Base-by-base conservation (phyloP, 2,888 invertebrate species). In the Tinea trinotella region DNA sequence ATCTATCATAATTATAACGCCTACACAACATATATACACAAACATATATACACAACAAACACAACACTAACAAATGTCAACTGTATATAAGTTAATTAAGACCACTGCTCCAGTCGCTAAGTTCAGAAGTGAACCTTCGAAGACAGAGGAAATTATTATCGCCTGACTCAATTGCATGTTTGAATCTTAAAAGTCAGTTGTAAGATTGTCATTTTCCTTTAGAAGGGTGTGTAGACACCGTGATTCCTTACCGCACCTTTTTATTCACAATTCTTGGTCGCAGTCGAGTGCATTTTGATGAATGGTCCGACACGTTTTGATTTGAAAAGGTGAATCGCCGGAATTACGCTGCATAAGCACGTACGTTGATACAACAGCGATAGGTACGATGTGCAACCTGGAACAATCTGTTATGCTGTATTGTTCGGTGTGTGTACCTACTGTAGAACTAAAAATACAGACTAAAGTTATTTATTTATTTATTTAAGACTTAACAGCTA, bases 211-310 rank as follows among this genome's bases (percentile, higher is more conserved):
- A 70, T 70, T 70, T 71, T 62, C 63, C 62, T 58, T 60, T 63
- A 61, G 73, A 19, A 74, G 78, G 82, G 82, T 81, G 82, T 69
- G 67, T 73, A 82, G 60, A 59, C 65, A 80, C 70, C 82, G 82
- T 82, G 80, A 78, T 80, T 81, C 80, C 80, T 76, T 61, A 65
- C 60, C 74, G 70, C 82, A 76, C 83, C 83, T 83, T 78, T 77
- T 79, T 76, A 75, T 79, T 77, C 75, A 79, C 70, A 68, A 72
- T 73, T 72, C 74, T 78, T 74, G 67, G 82, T 72, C 65, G 60
- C 71, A 74, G 76, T 74, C 76, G 70, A 70, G 62, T 76, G 77
- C 67, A 59, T 69, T 70, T 79, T 82, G 73, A 78, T 85, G 83
- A 84, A 84, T 83, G 84, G 83, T 73, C 78, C 80, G 77, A 71